Evolutionary conservation across 2,888 invertebrate species (phyloP), one percentile per base, ranked within the genome.

Genomic region (Sminthurides aquaticus): DNA sequence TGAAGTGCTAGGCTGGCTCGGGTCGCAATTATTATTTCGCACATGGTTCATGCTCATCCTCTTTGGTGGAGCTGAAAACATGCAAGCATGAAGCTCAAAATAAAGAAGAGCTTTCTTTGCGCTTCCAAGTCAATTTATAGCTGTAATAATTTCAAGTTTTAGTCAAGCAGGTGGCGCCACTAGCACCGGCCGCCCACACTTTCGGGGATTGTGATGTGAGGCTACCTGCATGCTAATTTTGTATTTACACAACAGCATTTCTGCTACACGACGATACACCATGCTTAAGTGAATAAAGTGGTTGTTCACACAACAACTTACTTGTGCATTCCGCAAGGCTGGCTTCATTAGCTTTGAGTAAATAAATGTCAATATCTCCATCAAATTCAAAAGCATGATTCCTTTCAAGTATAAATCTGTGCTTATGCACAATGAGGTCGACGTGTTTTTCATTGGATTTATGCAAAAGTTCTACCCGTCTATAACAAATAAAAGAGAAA

Each of bases 371-470:
- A 8, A 57, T 52, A 15, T 63, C 63, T n/a, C 63, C 63, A 20
- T 63, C 57, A 52, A 63, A 63, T 11, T 63, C 63, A 57, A 57
- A 63, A 49, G 57, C 48, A 29, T 60, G 49, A 22, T 20, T 60
- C 20, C 49, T 43, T 25, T 60, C 63, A 1, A 63, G 57, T 26
- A 26, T 49, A 28, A 63, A 63, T 2, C 63, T 57, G 22, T 56
- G 57, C 24, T 63, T 63, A 28, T 63, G 63, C 2, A 63, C 26
- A 43, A 63, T 22, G 27, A 63, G 49, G 20, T 57, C 57, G 5
- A 63, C 63, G 26, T 56, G 25, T 22, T 52, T 49, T 25, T 57
- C 27, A 49, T 63, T 63, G 3, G 63, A 57, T 29, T 63, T 57
- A 29, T 63, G 63, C 20, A 57, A 48, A n/a, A 63, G 57, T 22